Base-by-base conservation (phyloP, 2,888 invertebrate genomes). In the Hylaea fasciaria region DNA sequence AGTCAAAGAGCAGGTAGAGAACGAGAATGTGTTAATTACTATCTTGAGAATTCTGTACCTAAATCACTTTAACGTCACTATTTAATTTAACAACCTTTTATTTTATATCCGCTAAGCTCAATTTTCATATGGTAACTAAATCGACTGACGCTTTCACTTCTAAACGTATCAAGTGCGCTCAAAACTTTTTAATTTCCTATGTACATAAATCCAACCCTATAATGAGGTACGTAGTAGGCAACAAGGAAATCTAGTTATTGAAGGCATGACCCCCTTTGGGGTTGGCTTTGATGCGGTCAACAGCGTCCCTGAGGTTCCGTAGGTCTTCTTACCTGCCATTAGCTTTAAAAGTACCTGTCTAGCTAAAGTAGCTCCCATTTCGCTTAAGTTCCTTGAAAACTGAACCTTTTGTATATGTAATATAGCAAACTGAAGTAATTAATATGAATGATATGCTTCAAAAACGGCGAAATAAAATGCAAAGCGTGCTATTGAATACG, bases 231-330 rank as follows among this genome's bases (percentile, higher is more conserved):
- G 49, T 54, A 51, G 41, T n/a, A 37, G 29, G n/a, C 52, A 37
- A 29, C 37, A 40, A 43, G 58, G 57, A 60, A 62, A 64, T 55
- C 56, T 48, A 57, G 63, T 63, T 58, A 60, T 43, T 49, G n/a
- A 47, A 17, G 50, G 63, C 40, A 53, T 57, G 43, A 48, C 62
- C 49, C 57, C 51, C 61, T 58, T 64, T 62, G 50, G 35, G 53
- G 53, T 56, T 46, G 56, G 39, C 65, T 65, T 69, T 69, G 71
- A 60, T 57, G 68, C 58, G 62, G 66, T 62, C 45, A 56, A 41
- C 53, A 53, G 44, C 32, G 57, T 44, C 52, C 51, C 39, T 37
- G 32, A 58, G 65, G 11, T 39, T 40, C 13, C n/a, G 22, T 14
- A 57, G 61, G 41, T 51, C 52, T 65, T 55, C 58, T 51, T 59